Evolutionary conservation across 2,113 vertebrate genomes (phyloP).

Genomic region (Oxyura jamaicensis): DNA sequence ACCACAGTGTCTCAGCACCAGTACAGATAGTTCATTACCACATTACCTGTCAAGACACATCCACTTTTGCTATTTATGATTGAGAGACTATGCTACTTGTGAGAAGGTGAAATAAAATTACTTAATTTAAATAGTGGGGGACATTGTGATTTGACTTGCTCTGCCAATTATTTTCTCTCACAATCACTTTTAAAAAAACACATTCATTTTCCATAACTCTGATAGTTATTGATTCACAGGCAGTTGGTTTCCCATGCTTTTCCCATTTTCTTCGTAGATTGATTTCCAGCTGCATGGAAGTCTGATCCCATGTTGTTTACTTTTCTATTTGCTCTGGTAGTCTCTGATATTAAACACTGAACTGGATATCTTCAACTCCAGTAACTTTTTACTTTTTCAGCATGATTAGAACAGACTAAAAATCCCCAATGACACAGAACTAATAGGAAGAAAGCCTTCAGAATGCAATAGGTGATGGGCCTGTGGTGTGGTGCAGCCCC

Average conservation of each 20-base stretch:
- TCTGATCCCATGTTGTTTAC: not conserved
- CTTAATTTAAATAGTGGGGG: not conserved
- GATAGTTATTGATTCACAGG: not conserved
- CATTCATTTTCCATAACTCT: not conserved
- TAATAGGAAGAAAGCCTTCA: not conserved
- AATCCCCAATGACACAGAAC: not conserved
- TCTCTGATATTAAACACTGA: not conserved
- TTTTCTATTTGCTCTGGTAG: not conserved
- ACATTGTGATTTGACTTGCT: not conserved
- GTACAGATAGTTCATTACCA: not conserved
- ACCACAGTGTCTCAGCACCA: not conserved
- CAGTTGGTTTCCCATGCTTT: not conserved
- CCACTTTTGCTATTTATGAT: not conserved
- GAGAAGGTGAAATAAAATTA: not conserved
- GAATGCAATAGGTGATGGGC: accelerated
- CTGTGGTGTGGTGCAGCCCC: too few relatives aligned
- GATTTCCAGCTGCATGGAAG: not conserved
- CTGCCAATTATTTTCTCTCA: not conserved
- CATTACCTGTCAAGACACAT: not conserved
- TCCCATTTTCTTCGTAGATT: not conserved
- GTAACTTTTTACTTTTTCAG: not conserved
- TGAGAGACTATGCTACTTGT: not conserved
- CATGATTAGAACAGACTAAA: not conserved
- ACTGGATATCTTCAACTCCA: not conserved
- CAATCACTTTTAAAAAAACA: not conserved